Percentiles rank a stretch among this genome's conserved stretches.
Evolutionary conservation across 2,888 invertebrate genomes (phyloP).

Genomic region (Drosophila flavopinicola): DNA sequence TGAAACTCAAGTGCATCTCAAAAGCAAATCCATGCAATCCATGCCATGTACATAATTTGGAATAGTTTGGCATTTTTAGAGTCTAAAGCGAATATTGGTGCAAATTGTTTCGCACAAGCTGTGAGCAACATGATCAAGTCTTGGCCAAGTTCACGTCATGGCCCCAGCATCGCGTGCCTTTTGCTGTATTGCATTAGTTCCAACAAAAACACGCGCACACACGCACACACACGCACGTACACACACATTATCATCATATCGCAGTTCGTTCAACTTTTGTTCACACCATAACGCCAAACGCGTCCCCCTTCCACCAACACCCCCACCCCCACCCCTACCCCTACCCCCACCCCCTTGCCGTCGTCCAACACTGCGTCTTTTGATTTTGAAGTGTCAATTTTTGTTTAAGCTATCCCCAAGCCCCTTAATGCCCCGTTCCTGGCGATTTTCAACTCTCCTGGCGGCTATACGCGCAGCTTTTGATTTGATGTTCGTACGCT

Average conservation of each 20-base stretch:
- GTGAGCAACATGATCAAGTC: constrained; percentile 9
- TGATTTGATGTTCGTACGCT: constrained; percentile 68
- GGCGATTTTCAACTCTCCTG: background rate
- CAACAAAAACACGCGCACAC: background rate
- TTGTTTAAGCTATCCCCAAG: constrained; percentile 34
- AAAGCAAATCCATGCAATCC: constrained; percentile 9
- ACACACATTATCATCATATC: constrained; percentile 15
- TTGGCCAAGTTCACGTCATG: constrained; percentile 29
- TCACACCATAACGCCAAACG: constrained; percentile 49
- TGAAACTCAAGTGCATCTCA: constrained; percentile 14
- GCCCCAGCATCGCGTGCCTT: constrained; percentile 39
- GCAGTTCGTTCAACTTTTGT: constrained; percentile 51
- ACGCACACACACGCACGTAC: background rate
- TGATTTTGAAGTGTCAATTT: constrained; percentile 41
- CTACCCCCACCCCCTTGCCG: background rate
- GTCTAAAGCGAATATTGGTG: constrained; percentile 38
- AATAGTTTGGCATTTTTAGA: constrained; percentile 12
- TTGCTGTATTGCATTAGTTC: constrained; percentile 34
- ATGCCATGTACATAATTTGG: constrained; percentile 6
- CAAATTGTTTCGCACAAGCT: constrained; percentile 23
- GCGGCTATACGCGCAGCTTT: constrained; percentile 25
- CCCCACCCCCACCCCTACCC: background rate
- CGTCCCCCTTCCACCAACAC: constrained; percentile 4
- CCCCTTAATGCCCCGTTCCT: background rate
- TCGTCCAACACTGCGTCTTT: constrained; percentile 20